Percentiles rank a stretch among this genome's conserved stretches.
Evolutionary conservation across 2,888 invertebrate genomes (phyloP).

Genomic region (Trachelus iudaicus): DNA sequence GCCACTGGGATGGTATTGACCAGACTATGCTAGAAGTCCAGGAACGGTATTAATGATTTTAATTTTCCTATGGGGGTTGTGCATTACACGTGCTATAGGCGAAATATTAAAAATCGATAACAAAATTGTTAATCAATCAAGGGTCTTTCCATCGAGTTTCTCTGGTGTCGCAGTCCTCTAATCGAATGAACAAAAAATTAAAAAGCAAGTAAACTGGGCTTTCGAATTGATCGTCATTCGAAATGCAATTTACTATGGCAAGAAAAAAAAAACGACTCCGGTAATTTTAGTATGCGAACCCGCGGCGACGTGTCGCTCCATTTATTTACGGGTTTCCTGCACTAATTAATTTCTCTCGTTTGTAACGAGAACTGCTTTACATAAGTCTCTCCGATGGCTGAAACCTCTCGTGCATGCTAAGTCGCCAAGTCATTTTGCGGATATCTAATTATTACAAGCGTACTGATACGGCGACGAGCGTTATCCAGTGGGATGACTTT

Average conservation of each 20-base stretch:
- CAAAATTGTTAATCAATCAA: background rate
- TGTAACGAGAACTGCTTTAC: conserved; percentile 17
- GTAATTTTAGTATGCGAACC: conserved; percentile 15
- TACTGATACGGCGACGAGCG: background rate
- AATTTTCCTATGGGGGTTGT: background rate
- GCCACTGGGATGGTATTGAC: background rate
- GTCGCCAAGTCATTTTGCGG: background rate
- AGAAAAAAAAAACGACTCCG: background rate
- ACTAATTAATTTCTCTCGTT: conserved; percentile 30
- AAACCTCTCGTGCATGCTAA: background rate
- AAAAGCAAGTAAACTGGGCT: background rate
- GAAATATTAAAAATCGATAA: background rate
- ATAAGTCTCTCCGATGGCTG: background rate
- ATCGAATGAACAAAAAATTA: background rate
- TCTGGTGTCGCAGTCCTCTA: background rate
- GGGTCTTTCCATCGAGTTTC: background rate
- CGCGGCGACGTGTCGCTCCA: conserved; percentile 24
- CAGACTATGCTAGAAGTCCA: background rate
- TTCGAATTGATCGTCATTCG: background rate
- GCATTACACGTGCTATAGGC: background rate
- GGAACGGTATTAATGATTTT: background rate
- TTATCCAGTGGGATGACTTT: conserved; percentile 3
- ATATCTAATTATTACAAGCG: background rate
- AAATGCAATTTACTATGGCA: background rate
- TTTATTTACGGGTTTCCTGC: conserved; percentile 26